A percentile compares a stretch with the other conserved stretches of the same genome.
These are phyloP conservation scores for Macrophya annulata DNA, from an alignment of 2,888 invertebrate genomes.

Conservation along the genomic window DNA sequence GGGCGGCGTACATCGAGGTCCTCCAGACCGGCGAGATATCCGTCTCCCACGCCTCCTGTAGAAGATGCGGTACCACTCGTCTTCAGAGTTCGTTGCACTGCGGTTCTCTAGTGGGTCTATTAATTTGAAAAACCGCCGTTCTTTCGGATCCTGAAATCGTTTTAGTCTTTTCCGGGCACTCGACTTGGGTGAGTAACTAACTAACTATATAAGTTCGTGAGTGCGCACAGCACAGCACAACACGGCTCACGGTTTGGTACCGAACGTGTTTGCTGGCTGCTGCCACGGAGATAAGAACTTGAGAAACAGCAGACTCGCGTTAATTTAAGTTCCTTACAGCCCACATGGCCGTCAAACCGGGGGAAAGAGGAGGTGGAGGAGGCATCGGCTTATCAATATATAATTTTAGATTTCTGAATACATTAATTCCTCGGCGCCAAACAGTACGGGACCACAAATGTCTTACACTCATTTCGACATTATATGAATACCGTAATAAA, in stretches of 20 bases:
- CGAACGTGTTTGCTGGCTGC: slow-evolving; percentile 32
- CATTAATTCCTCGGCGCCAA: slow-evolving; percentile 33
- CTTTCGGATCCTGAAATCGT: slow-evolving; percentile 45
- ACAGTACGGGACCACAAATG: neutral
- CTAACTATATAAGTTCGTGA: slow-evolving; percentile 10
- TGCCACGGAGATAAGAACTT: slow-evolving; percentile 71
- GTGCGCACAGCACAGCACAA: slow-evolving; percentile 19
- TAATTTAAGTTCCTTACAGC: slow-evolving; percentile 50
- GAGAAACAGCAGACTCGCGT: slow-evolving; percentile 74
- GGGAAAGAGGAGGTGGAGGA: neutral
- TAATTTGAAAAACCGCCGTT: slow-evolving; percentile 60
- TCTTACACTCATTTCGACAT: neutral
- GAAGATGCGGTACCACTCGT: slow-evolving; percentile 40
- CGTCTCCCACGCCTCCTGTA: slow-evolving; percentile 54
- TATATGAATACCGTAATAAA: neutral
- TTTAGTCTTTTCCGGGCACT: slow-evolving; percentile 53
- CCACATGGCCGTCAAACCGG: slow-evolving; percentile 46
- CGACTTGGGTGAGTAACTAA: slow-evolving; percentile 32
- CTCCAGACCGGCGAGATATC: slow-evolving; percentile 52
- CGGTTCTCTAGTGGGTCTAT: slow-evolving; percentile 67
- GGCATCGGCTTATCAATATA: slow-evolving; percentile 49
- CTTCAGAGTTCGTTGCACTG: slow-evolving; percentile 51
- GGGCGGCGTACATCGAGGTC: slow-evolving; percentile 31
- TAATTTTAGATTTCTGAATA: slow-evolving; percentile 55
- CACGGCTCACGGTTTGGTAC: neutral